Evolutionary conservation across 2,797 vertebrate genomes (phyloP).

Genomic region (Arremon brunneinucha): DNA sequence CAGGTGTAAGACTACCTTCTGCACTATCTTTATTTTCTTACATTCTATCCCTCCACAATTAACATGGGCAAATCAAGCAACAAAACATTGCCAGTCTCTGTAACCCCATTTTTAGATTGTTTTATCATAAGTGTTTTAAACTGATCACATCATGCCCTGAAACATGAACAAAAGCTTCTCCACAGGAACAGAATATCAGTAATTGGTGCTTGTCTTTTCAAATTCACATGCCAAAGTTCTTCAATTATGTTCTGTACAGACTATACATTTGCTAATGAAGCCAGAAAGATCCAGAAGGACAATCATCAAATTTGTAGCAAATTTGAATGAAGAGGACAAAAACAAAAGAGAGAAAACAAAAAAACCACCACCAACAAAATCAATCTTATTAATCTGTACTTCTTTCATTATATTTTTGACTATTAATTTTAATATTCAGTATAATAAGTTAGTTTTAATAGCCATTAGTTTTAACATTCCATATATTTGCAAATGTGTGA

Average conservation of each 20-base stretch:
- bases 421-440: not conserved
- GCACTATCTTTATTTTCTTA: too few species aligned
- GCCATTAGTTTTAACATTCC: not conserved
- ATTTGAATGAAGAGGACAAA: too few species aligned
- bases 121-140: not conserved
- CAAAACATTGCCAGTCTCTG: not conserved
- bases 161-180: not conserved
- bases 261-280: not conserved
- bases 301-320: not conserved
- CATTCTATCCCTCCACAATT: too few species aligned
- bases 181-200: not conserved
- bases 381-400: not conserved
- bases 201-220: not conserved
- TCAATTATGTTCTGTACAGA: not conserved
- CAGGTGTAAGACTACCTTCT: too few species aligned
- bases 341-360: not conserved
- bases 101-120: not conserved
- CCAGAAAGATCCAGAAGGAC: not conserved
- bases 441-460: not conserved
- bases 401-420: not conserved
- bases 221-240: not conserved
- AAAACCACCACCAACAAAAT: accelerated
- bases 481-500: not conserved
- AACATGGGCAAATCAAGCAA: not conserved
- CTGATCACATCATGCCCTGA: not conserved